Percentiles rank a stretch among this genome's conserved stretches.
These are phyloP conservation scores for Leontocebus nigricollis DNA, from an alignment of 2,797 vertebrate species.

Conservation along the genomic window DNA sequence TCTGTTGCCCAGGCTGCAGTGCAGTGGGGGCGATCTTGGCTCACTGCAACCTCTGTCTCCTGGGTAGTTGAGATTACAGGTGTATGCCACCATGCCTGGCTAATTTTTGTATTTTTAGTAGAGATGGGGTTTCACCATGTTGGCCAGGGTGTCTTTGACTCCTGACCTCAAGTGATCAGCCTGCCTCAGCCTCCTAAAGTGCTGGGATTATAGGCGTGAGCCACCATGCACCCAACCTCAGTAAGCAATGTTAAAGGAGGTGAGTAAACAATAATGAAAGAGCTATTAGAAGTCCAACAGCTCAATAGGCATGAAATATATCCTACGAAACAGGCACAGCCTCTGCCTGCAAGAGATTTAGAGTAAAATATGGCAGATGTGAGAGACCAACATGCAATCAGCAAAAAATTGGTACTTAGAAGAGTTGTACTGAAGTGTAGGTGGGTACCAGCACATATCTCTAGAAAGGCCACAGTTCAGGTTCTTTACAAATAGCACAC, in stretches of 20 bases:
- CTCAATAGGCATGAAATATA: background rate
- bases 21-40: background rate
- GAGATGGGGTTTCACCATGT: background rate
- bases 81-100: background rate
- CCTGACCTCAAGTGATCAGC: background rate
- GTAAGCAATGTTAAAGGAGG: background rate
- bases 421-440: background rate
- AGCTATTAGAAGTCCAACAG: background rate
- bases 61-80: background rate
- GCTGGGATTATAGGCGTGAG: background rate
- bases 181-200: background rate
- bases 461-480: conserved; percentile 47
- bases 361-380: background rate
- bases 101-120: background rate
- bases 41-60: background rate
- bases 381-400: conserved; percentile 31
- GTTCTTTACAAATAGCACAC: conserved; percentile 34
- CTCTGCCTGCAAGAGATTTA: background rate
- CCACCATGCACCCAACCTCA: background rate
- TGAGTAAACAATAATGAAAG: background rate
- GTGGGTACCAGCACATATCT: background rate
- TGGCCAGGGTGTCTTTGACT: background rate
- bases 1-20: background rate
- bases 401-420: conserved; percentile 12
- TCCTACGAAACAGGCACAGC: background rate